phyloP scores from a whole-genome alignment of 2,888 invertebrate genomes.

The Criorhina ranunculi region DNA sequence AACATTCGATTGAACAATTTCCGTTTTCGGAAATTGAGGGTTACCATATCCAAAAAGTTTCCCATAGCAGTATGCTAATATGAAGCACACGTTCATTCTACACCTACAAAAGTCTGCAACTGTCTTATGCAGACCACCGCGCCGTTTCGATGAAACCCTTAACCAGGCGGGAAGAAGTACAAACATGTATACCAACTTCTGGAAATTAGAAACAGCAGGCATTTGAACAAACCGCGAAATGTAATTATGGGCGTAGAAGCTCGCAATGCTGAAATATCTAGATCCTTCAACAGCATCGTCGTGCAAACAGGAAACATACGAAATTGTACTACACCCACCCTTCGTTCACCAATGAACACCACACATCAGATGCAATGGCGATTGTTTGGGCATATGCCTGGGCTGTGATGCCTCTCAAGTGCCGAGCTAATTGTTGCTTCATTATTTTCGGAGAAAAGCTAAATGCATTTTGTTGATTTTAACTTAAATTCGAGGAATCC shows the following conservation, averaged over 20 bases:
- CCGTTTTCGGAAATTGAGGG: too few species aligned
- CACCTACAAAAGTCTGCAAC: constrained; percentile 14
- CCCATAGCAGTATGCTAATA: not conserved
- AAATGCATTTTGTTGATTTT: constrained; percentile 14
- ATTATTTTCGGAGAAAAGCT: constrained; percentile 17
- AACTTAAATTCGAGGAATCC: constrained; percentile 15
- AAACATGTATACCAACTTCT: constrained; percentile 41
- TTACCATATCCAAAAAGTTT: too few species aligned
- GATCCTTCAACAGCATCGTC: constrained; percentile 41
- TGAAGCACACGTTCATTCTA: not conserved
- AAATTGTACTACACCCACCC: constrained; percentile 3
- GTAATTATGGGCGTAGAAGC: constrained; percentile 48
- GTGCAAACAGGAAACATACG: not conserved
- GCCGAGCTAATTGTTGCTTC: constrained; percentile 50
- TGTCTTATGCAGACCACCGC: not conserved
- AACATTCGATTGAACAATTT: too few species aligned
- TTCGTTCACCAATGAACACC: not conserved
- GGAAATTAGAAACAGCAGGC: constrained; percentile 49
- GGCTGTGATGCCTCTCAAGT: constrained; percentile 20
- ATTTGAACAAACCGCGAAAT: constrained; percentile 49
- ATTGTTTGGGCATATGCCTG: constrained; percentile 2
- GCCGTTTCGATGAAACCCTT: not conserved
- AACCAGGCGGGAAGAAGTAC: constrained; percentile 11
- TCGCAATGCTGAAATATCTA: constrained; percentile 17
- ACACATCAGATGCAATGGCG: constrained; percentile 39